phyloP scores from a whole-genome alignment of 2,888 invertebrate species.

The Carpatolechia fugitivella region DNA sequence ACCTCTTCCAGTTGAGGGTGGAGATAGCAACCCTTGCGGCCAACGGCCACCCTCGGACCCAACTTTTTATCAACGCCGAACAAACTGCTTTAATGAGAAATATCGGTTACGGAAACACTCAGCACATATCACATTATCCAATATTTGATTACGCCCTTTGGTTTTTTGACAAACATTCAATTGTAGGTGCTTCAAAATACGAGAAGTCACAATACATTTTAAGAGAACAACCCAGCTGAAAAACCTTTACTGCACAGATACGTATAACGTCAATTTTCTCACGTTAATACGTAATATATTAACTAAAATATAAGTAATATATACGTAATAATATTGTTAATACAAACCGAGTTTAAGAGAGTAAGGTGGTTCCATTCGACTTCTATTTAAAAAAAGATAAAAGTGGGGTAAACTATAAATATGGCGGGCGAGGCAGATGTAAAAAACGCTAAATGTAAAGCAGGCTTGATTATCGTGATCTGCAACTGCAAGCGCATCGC shows the following conservation, averaged over 20 bases:
- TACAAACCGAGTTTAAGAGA: too few species aligned
- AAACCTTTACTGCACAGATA: too few species aligned
- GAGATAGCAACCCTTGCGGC: slow-evolving; percentile 63
- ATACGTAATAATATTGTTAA: too few species aligned
- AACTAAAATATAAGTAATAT: too few species aligned
- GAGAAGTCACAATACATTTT: too few species aligned
- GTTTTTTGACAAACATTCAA: slow-evolving; percentile 29
- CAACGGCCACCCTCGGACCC: slow-evolving; percentile 61
- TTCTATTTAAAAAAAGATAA: slow-evolving; percentile 16
- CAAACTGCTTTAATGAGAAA: slow-evolving; percentile 70
- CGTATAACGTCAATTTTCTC: too few species aligned
- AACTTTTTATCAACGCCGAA: slow-evolving; percentile 70
- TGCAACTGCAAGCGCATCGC: slow-evolving; percentile 57
- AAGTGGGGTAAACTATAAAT: slow-evolving; percentile 33
- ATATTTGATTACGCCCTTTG: slow-evolving; percentile 54
- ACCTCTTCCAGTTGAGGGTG: slow-evolving; percentile 48
- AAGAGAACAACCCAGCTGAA: too few species aligned
- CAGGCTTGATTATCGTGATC: slow-evolving; percentile 64
- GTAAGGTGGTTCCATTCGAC: slow-evolving; percentile 3
- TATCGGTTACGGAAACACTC: slow-evolving; percentile 76
- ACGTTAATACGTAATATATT: too few species aligned
- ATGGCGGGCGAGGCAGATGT: slow-evolving; percentile 58
- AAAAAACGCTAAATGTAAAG: slow-evolving; percentile 54
- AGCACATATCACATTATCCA: slow-evolving; percentile 62
- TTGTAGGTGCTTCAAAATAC: background rate